phyloP scores from a whole-genome alignment of 2,888 invertebrate species.

The Hemistola chrysoprasaria region DNA sequence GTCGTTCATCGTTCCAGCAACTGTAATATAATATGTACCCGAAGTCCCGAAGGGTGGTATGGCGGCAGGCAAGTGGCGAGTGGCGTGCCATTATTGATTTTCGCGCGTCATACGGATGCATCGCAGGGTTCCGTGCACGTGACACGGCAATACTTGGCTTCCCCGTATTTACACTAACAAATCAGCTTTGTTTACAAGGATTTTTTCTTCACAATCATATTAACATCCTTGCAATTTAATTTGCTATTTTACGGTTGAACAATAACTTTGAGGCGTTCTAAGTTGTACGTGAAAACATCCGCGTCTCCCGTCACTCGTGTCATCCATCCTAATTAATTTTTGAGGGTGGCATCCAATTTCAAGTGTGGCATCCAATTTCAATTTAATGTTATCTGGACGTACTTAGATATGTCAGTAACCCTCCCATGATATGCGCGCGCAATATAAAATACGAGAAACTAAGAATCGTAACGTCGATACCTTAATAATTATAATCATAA shows the following conservation, averaged over 20 bases:
- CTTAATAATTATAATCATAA: too few species aligned
- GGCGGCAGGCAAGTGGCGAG: slow-evolving; percentile 10
- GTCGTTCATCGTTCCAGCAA: slow-evolving; percentile 19
- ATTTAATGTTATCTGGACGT: too few species aligned
- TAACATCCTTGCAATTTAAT: neutral
- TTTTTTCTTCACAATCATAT: neutral
- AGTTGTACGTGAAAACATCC: too few species aligned
- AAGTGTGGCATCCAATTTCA: slow-evolving; percentile 1
- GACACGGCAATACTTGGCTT: slow-evolving; percentile 20
- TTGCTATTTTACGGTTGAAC: too few species aligned
- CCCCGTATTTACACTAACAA: slow-evolving; percentile 23
- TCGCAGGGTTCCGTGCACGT: slow-evolving; percentile 28
- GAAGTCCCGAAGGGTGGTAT: slow-evolving; percentile 9
- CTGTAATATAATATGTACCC: slow-evolving; percentile 31
- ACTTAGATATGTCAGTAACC: too few species aligned
- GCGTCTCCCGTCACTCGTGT: too few species aligned
- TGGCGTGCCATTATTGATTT: slow-evolving; percentile 35
- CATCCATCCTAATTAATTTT: too few species aligned
- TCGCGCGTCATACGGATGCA: slow-evolving; percentile 29
- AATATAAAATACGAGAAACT: too few species aligned
- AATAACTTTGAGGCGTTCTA: too few species aligned
- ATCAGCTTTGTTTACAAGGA: slow-evolving; percentile 20
- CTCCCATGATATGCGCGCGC: too few species aligned
- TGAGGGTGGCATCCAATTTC: neutral
- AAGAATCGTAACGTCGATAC: too few species aligned